Base-by-base conservation (phyloP, 1,140 invertebrate species). In the Euwallacea fornicatus region DNA sequence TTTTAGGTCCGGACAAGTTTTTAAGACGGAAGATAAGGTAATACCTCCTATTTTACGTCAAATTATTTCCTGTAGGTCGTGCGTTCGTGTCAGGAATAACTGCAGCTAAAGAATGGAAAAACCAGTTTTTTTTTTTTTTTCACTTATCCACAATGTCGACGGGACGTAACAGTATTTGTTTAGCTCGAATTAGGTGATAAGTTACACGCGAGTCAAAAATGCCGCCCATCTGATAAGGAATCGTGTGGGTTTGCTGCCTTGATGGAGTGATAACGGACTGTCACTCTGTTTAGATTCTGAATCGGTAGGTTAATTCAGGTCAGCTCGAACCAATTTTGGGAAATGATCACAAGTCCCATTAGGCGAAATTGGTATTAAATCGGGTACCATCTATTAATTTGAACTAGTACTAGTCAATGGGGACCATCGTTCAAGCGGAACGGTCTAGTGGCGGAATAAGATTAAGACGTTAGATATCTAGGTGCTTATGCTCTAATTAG, bases 21-120 rank as follows among this genome's bases (percentile, higher is more conserved):
- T 69, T 61, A 60, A 61, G 56, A 69, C 66, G 58, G 58, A 69
- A 69, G 66, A 69, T 69, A 69, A 69, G 56, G 66, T 69, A 69
- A 69, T 69, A 54, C 58, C 66, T 61, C 58, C 56, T 69, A 69
- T 69, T 69, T 69, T 69, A 69, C 56, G 66, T 69, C 66, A 69
- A 69, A 69, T 69, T 69, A 69, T 69, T 69, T 69, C 66, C 58
- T 67, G 41, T 61, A 10, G 44, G 66, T 69, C 66, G 66, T 69
- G 66, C 33, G 50, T 69, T 69, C 66, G 58, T 69, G 66, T 69
- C 66, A 69, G 56, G 66, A 60, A 66, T 54, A 58, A 66, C 59
- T 61, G 66, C 66, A 42, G 43, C 56, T 42, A 33, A 60, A 50
- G 21, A 69, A 59, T 43, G 43, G 66, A 68, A 61, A 58, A 61